Conservation (phyloP, 2,797 vertebrate genomes). For the Sebastes flavidus region DNA sequence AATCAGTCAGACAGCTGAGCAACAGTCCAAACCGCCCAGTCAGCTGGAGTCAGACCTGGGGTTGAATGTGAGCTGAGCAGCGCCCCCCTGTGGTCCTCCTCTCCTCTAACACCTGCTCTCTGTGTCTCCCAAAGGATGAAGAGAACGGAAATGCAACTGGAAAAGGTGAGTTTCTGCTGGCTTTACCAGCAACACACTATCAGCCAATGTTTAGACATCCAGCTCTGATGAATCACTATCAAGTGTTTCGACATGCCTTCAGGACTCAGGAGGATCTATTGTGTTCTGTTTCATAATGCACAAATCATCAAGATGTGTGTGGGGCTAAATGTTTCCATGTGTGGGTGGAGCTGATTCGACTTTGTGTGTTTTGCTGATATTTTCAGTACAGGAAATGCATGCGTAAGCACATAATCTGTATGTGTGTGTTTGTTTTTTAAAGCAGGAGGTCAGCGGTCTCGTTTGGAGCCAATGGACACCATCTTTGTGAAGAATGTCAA, state of each 20-base stretch:
- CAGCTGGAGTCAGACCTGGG: not conserved
- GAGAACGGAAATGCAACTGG: constrained; percentile 69
- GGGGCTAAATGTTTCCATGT: not conserved
- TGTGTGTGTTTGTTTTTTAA: constrained; percentile 17
- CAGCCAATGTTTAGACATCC: not conserved
- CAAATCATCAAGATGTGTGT: not conserved
- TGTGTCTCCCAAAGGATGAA: constrained; percentile 64
- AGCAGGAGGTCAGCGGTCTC: constrained; percentile 75
- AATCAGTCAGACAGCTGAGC: not conserved
- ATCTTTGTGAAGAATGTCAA: constrained; percentile 97
- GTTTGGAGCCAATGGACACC: constrained; percentile 96
- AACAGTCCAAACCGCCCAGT: not conserved
- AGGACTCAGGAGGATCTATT: not conserved
- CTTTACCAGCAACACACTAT: not conserved
- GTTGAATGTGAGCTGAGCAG: not conserved
- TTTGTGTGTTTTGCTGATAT: constrained; percentile 4
- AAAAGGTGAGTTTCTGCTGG: constrained; percentile 55
- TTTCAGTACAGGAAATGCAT: not conserved
- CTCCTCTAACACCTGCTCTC: constrained; percentile 6
- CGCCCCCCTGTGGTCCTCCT: constrained; percentile 1
- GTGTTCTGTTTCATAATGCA: not conserved
- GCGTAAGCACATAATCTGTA: not conserved
- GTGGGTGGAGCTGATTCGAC: not conserved
- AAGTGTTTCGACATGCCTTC: not conserved
- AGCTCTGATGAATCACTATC: not conserved